These are phyloP conservation scores for Tachina grossa DNA, from an alignment of 2,888 invertebrate species.

Conservation along the genomic window DNA sequence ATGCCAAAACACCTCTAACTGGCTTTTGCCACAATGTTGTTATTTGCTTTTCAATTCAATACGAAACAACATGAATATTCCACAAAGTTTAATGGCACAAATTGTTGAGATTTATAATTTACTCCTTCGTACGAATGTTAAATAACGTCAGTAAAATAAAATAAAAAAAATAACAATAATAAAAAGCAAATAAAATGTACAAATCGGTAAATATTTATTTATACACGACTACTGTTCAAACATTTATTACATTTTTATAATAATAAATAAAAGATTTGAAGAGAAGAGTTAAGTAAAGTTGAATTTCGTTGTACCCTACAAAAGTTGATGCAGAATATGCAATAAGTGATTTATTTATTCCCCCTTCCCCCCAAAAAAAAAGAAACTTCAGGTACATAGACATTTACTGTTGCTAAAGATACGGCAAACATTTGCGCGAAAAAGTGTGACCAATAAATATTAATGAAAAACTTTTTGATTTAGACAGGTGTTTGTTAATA, in stretches of 20 bases:
- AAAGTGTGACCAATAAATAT: too few relatives aligned
- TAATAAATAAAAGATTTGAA: constrained; percentile 10
- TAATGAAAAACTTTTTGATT: too few relatives aligned
- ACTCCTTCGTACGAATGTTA: constrained; percentile 37
- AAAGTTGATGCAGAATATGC: neutral
- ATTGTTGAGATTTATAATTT: constrained; percentile 35
- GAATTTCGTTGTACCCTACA: neutral
- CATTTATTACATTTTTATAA: constrained; percentile 36
- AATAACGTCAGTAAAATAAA: constrained; percentile 35
- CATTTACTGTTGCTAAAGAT: too few relatives aligned
- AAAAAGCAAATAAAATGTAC: constrained; percentile 42
- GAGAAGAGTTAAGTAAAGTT: neutral
- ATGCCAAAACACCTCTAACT: constrained; percentile 8
- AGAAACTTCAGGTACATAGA: too few relatives aligned
- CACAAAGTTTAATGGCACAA: constrained; percentile 29
- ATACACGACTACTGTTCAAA: constrained; percentile 45
- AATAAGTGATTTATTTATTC: too few relatives aligned
- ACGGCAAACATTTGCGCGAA: too few relatives aligned
- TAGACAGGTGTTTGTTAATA: too few relatives aligned
- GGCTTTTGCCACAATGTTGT: constrained; percentile 22
- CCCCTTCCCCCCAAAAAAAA: too few relatives aligned
- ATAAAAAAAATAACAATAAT: constrained; percentile 17
- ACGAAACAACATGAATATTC: constrained; percentile 13
- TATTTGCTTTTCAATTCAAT: constrained; percentile 1
- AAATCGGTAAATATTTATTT: constrained; percentile 35